Evolutionary conservation across 2,888 invertebrate species (phyloP).

Genomic region (Chaitophorus viminalis): DNA sequence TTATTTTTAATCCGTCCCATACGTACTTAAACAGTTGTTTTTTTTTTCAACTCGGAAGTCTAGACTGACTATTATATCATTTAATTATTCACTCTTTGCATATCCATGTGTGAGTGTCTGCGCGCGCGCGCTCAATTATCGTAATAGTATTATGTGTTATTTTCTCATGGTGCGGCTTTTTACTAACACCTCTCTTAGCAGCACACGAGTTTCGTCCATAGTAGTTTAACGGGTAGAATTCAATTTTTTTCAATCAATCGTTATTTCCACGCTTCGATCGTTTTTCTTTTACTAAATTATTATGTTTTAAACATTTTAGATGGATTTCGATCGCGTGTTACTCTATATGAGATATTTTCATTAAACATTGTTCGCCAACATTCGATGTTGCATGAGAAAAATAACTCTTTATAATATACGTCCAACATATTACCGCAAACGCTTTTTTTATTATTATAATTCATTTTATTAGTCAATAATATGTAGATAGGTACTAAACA

Average conservation of each 20-base stretch:
- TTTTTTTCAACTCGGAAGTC: slow-evolving; percentile 12
- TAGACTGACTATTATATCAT: slow-evolving; percentile 39
- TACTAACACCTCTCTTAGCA: neutral
- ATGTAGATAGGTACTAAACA: too few species aligned
- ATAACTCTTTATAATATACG: too few species aligned
- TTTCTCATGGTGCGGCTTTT: neutral
- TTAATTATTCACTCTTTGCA: too few species aligned
- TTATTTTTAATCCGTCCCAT: slow-evolving; percentile 39
- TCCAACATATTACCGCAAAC: neutral
- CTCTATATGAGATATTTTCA: neutral
- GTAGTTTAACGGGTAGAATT: neutral
- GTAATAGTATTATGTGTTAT: neutral
- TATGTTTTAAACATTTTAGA: neutral
- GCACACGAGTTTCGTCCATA: neutral
- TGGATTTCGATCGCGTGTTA: neutral
- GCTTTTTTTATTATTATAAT: neutral
- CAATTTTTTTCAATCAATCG: neutral
- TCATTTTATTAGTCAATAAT: neutral
- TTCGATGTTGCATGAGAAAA: too few species aligned
- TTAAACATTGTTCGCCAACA: too few species aligned
- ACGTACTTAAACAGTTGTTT: slow-evolving; percentile 50
- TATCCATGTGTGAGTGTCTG: too few species aligned
- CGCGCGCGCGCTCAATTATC: too few species aligned
- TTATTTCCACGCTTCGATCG: neutral
- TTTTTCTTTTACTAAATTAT: neutral